Evolutionary conservation across 2,113 vertebrate genomes (phyloP).

Genomic region (Athene noctua): DNA sequence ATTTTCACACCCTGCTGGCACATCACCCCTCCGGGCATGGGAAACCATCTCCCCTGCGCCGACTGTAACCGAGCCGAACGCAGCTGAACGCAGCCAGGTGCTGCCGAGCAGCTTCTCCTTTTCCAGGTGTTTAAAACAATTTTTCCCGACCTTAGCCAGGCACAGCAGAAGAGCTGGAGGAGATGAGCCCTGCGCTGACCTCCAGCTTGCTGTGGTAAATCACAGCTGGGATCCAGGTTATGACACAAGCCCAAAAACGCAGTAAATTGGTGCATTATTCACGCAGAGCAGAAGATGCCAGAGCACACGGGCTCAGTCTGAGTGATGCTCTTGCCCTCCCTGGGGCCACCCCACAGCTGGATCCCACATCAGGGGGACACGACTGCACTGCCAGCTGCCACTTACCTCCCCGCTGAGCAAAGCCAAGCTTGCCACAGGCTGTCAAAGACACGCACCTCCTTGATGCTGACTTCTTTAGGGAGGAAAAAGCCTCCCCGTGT

Average conservation of each 20-base stretch:
- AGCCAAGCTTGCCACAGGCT: background rate
- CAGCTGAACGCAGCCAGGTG: background rate
- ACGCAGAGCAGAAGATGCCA: background rate
- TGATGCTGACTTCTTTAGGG: background rate
- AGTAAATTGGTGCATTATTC: fast-evolving
- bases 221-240: background rate
- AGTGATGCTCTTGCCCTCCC: background rate
- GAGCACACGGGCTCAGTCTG: fast-evolving
- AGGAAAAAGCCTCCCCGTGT: background rate
- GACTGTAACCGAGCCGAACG: fast-evolving
- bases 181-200: background rate
- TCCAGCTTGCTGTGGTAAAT: background rate
- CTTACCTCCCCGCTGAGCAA: background rate
- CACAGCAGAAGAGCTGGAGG: background rate
- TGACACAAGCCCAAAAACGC: fast-evolving
- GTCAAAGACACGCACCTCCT: fast-evolving
- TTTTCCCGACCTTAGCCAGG: background rate
- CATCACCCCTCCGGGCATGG: fast-evolving
- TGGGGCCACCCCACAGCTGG: background rate
- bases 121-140: background rate
- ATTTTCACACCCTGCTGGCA: background rate
- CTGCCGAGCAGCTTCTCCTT: background rate
- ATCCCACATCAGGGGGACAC: fast-evolving
- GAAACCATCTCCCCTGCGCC: background rate
- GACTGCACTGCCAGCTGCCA: fast-evolving